Evolutionary conservation across 2,797 vertebrate species (phyloP).

Genomic region (Poecilia wingei): DNA sequence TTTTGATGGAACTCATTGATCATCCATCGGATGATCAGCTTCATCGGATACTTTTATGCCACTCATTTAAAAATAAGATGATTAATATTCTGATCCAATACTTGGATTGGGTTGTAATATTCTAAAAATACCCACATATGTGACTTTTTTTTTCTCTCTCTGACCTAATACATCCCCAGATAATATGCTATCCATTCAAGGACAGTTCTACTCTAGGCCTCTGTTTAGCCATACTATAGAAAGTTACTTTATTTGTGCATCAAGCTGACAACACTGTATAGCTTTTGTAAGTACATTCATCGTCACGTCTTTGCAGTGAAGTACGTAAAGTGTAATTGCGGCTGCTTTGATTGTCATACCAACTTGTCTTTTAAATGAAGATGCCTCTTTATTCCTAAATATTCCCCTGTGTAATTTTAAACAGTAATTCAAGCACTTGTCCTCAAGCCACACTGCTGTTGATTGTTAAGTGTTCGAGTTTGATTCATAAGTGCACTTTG

Average conservation of each 20-base stretch:
- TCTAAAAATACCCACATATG: not conserved
- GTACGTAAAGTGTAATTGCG: conserved; percentile 22
- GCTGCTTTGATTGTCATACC: conserved; percentile 46
- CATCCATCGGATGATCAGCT: not conserved
- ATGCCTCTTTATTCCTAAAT: conserved; percentile 22
- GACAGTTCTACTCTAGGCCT: not conserved
- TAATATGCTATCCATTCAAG: not conserved
- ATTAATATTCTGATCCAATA: not conserved
- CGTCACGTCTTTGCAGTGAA: conserved; percentile 19
- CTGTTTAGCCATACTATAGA: not conserved
- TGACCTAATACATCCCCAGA: not conserved
- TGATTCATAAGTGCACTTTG: conserved; percentile 39
- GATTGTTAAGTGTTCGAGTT: conserved; percentile 39
- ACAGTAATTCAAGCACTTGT: conserved; percentile 38
- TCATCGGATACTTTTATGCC: not conserved
- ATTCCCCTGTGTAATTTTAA: conserved; percentile 35
- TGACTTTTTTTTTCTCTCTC: not conserved
- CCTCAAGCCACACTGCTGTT: conserved; percentile 21
- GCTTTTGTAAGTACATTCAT: conserved; percentile 21
- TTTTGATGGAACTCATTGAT: not conserved
- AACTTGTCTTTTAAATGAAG: conserved; percentile 18
- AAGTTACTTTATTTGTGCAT: conserved; percentile 29
- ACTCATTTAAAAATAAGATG: not conserved
- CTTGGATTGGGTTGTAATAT: not conserved
- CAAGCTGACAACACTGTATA: conserved; percentile 7